Evolutionary conservation across 2,113 vertebrate genomes (phyloP), one percentile per base, ranked within the genome.

Genomic region (Cardinalis cardinalis): DNA sequence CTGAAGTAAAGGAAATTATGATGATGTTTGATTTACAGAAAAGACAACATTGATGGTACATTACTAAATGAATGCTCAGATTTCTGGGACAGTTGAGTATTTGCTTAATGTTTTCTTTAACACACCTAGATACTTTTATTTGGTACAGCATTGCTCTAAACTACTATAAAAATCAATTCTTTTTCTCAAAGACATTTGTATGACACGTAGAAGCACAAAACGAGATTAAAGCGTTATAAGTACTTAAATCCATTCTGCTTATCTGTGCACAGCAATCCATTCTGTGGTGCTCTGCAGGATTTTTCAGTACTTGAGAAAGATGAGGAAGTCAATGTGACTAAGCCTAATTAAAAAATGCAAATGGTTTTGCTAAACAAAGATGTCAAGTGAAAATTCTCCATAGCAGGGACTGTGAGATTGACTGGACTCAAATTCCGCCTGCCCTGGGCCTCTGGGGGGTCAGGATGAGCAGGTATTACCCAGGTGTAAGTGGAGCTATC

Each of bases 291-390:
- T 93, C 20, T 51, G 65, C 20, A 49, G 58, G 38, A 59, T 76
- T 84, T 94, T 84, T 72, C 31, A 52, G 71, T 61, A 18, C 43
- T 93, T 79, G 28, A 76, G 48, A 87, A 68, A 72, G 68, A 81
- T 32, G 36, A 88, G 6, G 70, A 88, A 88, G 44, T 73, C 82
- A 93, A 83, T 70, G 56, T n/a, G 65, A 58, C 48, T 74, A 88
- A 91, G 38, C 61, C 60, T 75, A 86, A 91, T 92, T 86, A 77
- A 84, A 91, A 94, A 88, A 91, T 69, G 69, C 56, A 94, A 84
- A 88, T 78, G 21, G 46, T 72, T 88, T 74, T 73, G n/a, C 74
- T 80, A 64, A 91, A 88, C 46, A 81, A 86, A 91, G 78, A 74
- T 46, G 49, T 77, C 41, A 84, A 44, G 34, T 80, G 92, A 88